Percentiles rank a stretch among this genome's conserved stretches.
phyloP scores from a whole-genome alignment of 2,888 invertebrate species.

The Mythimna loreyi region DNA sequence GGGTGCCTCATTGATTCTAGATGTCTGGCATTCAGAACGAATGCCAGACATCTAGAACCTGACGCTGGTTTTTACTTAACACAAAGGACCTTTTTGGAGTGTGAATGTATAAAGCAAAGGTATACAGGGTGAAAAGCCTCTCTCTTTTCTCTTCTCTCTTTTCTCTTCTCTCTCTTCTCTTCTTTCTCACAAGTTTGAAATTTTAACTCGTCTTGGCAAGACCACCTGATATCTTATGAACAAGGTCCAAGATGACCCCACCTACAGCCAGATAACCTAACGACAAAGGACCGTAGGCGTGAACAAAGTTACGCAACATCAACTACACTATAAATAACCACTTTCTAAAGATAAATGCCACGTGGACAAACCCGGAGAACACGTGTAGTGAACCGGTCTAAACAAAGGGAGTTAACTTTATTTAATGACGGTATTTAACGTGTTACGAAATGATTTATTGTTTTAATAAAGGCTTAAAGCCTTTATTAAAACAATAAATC shows the following conservation, averaged over 20 bases:
- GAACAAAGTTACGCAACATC: constrained; percentile 15
- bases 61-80: too few relatives aligned
- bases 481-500: constrained; percentile 24
- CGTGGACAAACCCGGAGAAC: constrained; percentile 13
- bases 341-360: constrained; percentile 38
- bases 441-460: constrained; percentile 26
- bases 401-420: constrained; percentile 33
- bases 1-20: too few relatives aligned
- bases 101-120: too few relatives aligned
- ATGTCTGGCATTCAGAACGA: too few relatives aligned
- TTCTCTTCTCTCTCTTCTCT: too few relatives aligned
- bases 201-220: too few relatives aligned
- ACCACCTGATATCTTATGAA: neutral
- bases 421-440: constrained; percentile 29
- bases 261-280: neutral
- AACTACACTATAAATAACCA: constrained; percentile 16
- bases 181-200: too few relatives aligned
- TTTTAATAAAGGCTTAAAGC: too few relatives aligned
- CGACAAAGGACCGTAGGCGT: constrained; percentile 6
- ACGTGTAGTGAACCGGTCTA: constrained; percentile 34
- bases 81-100: too few relatives aligned
- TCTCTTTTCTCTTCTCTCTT: too few relatives aligned
- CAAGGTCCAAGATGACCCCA: neutral
- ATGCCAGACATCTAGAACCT: too few relatives aligned
- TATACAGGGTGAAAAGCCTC: too few relatives aligned